Base-by-base conservation (phyloP, 2,113 vertebrate species). In the Atlantisia rogersi region DNA sequence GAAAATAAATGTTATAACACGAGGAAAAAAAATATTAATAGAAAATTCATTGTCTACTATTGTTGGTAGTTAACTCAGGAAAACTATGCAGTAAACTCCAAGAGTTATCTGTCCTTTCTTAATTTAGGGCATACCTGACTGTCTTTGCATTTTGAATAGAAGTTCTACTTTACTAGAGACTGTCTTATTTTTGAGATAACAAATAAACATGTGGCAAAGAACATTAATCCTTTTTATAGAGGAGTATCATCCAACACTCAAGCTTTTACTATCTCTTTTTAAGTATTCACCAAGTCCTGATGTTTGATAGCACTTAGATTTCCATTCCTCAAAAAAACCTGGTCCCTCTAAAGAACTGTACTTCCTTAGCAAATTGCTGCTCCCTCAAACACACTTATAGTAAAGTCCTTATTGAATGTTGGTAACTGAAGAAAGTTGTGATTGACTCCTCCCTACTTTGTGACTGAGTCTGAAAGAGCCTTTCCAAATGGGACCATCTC, bases 401-500 rank as follows among this genome's bases (percentile, higher is more conserved):
- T 22, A 68, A 67, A 60, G 5, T 86, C 20, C 22, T 6, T 85
- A 81, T 78, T 56, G 20, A 62, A 68, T 12, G 8, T 15, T 39
- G 4, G 5, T 25, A 59, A 42, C 4, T 10, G 50, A 81, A 22
- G 6, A 73, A 76, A 15, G 3, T 7, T 82, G 59, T 82, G 42
- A 48, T 12, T 79, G 22, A 56, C 4, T 65, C 3, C 8, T 2
- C 15, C 2, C 5, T 3, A 0, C n/a, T 53, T 52, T 28, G 13
- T 67, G 52, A 84, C 78, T 29, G 5, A 46, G 53, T 91, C 37
- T 62, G n/a, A 71, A 44, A 68, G 11, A 48, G 4, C 6, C 4
- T 67, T 81, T 86, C 8, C 6, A 89, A 65, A 60, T 32, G 15
- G 0, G 29, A 67, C 19, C 4, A 68, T 25, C 28, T 11, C 5